Evolutionary conservation across 92 coral and sea anemone genomes (phyloP).

Genomic region (Umimayanthus chanpuru): DNA sequence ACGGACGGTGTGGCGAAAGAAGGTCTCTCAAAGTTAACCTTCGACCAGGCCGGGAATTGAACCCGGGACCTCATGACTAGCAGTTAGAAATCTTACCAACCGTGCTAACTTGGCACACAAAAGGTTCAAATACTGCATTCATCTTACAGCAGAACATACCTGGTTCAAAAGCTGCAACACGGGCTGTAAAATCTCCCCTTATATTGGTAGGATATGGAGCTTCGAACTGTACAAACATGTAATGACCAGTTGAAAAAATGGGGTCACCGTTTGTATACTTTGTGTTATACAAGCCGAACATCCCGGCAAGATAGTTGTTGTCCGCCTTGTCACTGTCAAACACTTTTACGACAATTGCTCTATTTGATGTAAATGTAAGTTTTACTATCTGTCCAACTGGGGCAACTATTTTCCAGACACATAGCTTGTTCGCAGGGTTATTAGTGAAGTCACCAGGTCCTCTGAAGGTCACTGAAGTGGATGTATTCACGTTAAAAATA

Average conservation of each 20-base stretch:
- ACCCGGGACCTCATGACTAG: too few species aligned
- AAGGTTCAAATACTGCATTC: too few species aligned
- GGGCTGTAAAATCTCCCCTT: not conserved
- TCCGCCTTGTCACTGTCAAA: constrained; percentile 18
- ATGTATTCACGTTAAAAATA: constrained; percentile 2
- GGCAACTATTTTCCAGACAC: constrained; percentile 19
- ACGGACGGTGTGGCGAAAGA: too few species aligned
- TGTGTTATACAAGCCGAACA: not conserved
- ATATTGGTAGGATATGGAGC: not conserved
- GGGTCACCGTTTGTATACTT: not conserved
- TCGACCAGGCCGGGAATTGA: too few species aligned
- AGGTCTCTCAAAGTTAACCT: too few species aligned
- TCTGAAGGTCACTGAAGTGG: not conserved
- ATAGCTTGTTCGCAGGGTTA: constrained; percentile 1
- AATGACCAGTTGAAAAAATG: constrained; percentile 33
- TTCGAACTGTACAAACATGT: not conserved
- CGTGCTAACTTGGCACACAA: too few species aligned
- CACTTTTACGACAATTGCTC: not conserved
- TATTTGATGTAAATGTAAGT: not conserved
- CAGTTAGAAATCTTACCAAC: too few species aligned
- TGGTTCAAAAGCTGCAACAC: not conserved
- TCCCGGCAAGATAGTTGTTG: not conserved
- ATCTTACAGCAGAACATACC: not conserved
- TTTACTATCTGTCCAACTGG: not conserved
- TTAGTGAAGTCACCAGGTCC: not conserved